A percentile compares a stretch with the other conserved stretches of the same genome.
Evolutionary conservation across 2,797 vertebrate genomes (phyloP).

Genomic region (Gouania willdenowi): DNA sequence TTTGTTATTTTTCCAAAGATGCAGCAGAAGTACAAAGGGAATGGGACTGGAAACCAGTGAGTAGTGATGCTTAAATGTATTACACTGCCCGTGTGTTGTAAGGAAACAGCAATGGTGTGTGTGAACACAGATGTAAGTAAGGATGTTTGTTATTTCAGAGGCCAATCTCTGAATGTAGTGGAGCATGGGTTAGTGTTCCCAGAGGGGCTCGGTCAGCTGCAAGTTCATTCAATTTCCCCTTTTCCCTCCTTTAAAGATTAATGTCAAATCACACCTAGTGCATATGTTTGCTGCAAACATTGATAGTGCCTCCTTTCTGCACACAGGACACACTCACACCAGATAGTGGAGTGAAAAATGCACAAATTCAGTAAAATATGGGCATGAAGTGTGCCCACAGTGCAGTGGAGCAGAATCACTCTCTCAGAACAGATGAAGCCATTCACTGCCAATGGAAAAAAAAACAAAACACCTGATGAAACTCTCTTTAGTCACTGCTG

Average conservation of each 20-base stretch:
- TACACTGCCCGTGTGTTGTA: slow-evolving; percentile 14
- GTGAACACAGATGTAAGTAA: slow-evolving; percentile 25
- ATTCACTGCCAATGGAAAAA: slow-evolving; percentile 1
- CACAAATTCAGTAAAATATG: slow-evolving; percentile 1
- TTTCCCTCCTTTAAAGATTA: slow-evolving; percentile 59
- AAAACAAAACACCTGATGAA: slow-evolving; percentile 15
- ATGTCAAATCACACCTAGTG: slow-evolving; percentile 49
- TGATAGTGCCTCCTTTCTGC: slow-evolving; percentile 23
- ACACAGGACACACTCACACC: slow-evolving; percentile 6
- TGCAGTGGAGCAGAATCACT: slow-evolving; percentile 7
- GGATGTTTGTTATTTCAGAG: slow-evolving; percentile 33
- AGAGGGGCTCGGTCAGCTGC: slow-evolving; percentile 31
- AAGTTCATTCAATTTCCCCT: slow-evolving; percentile 32
- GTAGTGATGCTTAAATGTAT: slow-evolving; percentile 15
- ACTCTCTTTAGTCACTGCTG: background rate
- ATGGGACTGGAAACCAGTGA: background rate
- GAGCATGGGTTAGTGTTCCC: slow-evolving; percentile 30
- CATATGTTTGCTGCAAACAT: slow-evolving; percentile 39
- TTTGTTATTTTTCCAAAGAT: slow-evolving; percentile 42
- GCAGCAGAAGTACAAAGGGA: background rate
- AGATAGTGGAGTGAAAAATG: background rate
- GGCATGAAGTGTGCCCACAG: background rate
- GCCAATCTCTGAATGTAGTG: slow-evolving; percentile 14
- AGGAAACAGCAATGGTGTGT: slow-evolving; percentile 16
- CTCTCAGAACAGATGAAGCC: slow-evolving; percentile 33